Evolutionary conservation across 2,113 vertebrate genomes (phyloP).

Genomic region (Corythornis madagascariensis): DNA sequence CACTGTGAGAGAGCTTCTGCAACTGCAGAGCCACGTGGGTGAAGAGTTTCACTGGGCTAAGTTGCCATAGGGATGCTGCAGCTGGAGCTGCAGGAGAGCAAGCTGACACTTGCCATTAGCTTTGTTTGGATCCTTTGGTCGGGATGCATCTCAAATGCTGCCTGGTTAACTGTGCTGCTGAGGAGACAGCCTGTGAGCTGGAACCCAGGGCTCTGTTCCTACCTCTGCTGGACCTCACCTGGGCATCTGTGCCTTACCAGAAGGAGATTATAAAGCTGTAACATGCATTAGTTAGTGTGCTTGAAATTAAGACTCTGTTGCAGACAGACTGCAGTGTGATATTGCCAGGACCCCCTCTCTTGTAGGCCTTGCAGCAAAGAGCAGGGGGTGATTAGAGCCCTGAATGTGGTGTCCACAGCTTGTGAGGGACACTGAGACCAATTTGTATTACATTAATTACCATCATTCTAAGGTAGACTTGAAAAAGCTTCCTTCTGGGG

Average conservation of each 20-base stretch:
- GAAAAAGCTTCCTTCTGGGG: background rate
- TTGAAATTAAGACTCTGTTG: background rate
- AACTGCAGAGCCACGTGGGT: background rate
- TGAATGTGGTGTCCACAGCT: background rate
- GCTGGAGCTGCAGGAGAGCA: constrained; percentile 39
- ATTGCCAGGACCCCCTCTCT: background rate
- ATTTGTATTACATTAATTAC: background rate
- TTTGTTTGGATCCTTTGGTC: background rate
- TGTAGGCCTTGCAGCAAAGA: background rate
- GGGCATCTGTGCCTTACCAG: background rate
- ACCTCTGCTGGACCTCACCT: background rate
- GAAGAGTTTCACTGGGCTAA: constrained; percentile 43
- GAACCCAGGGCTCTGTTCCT: background rate
- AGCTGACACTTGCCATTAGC: constrained; percentile 40
- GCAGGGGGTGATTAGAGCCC: background rate
- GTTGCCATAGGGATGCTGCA: constrained; percentile 50
- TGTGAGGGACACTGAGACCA: background rate
- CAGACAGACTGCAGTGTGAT: background rate
- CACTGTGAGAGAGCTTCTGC: background rate
- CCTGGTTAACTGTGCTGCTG: background rate
- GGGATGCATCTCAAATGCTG: background rate
- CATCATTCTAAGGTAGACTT: background rate
- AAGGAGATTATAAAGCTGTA: background rate
- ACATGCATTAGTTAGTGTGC: background rate
- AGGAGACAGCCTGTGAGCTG: background rate